These are phyloP conservation scores for Pegoplata infirma DNA, from an alignment of 2,888 invertebrate species.

Conservation along the genomic window DNA sequence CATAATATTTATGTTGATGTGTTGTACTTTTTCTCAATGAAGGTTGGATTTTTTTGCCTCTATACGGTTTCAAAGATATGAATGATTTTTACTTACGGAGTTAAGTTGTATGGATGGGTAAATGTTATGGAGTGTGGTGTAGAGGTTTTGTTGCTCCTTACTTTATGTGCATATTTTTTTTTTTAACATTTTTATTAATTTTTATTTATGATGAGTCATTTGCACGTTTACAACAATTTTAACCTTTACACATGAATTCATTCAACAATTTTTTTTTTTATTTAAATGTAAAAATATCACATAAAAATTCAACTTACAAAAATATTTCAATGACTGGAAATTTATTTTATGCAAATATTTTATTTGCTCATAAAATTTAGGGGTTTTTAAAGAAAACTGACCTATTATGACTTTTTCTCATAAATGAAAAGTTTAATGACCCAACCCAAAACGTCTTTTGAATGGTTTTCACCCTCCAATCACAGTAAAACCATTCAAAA, in stretches of 20 bases:
- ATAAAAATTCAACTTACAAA: slow-evolving; percentile 32
- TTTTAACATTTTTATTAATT: slow-evolving; percentile 74
- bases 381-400: not conserved
- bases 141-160: slow-evolving; percentile 35
- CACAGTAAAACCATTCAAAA: no score
- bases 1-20: slow-evolving; percentile 77
- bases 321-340: slow-evolving; percentile 43
- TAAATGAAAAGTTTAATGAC: no score
- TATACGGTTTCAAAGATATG: slow-evolving; percentile 28
- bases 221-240: slow-evolving; percentile 75
- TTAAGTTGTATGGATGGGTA: slow-evolving; percentile 25
- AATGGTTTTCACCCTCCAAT: no score
- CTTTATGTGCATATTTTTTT: slow-evolving; percentile 5
- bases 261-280: slow-evolving; percentile 63
- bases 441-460: no score
- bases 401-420: not conserved
- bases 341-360: slow-evolving; percentile 15
- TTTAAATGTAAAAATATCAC: slow-evolving; percentile 15
- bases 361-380: not conserved
- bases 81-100: slow-evolving; percentile 40
- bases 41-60: no score
- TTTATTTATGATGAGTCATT: slow-evolving; percentile 77
- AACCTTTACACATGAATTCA: slow-evolving; percentile 77
- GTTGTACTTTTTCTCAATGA: slow-evolving; percentile 76
- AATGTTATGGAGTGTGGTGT: no score